These are phyloP conservation scores for Sarcophaga subvicina DNA, from an alignment of 2,888 invertebrate genomes.

Conservation along the genomic window DNA sequence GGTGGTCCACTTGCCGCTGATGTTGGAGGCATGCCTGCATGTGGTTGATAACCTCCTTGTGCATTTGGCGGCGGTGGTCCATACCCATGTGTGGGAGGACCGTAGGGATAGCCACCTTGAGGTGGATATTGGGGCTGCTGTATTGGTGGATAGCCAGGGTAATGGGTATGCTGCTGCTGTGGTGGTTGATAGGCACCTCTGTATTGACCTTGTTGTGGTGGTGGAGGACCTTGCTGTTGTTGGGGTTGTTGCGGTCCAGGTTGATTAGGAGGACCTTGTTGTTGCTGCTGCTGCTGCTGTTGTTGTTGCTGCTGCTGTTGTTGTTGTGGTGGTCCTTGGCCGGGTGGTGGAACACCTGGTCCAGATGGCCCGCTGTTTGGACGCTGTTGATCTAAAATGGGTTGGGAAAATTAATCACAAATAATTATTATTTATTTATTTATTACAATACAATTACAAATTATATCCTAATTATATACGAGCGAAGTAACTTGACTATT, in stretches of 20 bases:
- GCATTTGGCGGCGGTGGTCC: constrained; percentile 83
- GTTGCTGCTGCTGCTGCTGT: constrained; percentile 84
- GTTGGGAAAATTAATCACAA: too few relatives aligned
- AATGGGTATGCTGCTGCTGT: constrained; percentile 83
- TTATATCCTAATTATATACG: too few relatives aligned
- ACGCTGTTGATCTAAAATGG: constrained; percentile 82
- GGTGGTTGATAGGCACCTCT: constrained; percentile 83
- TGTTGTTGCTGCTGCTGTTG: constrained; percentile 75
- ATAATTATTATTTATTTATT: too few relatives aligned
- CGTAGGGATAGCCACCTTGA: constrained; percentile 84
- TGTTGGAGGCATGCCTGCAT: constrained; percentile 81
- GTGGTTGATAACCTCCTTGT: constrained; percentile 83
- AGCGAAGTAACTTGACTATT: too few relatives aligned
- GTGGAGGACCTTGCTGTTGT: constrained; percentile 84
- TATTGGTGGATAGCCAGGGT: constrained; percentile 83
- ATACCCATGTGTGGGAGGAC: constrained; percentile 83
- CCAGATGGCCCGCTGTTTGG: constrained; percentile 80
- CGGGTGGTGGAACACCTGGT: constrained; percentile 72
- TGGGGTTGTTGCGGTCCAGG: constrained; percentile 83
- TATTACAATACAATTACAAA: too few relatives aligned
- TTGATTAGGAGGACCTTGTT: constrained; percentile 73
- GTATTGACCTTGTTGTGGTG: constrained; percentile 84
- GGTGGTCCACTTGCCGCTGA: constrained; percentile 80
- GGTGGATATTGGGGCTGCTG: constrained; percentile 83
- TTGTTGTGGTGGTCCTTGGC: constrained; percentile 67